Evolutionary conservation across 2,797 vertebrate genomes (phyloP), one percentile per base, ranked within the genome.

Genomic region (Lagorchestes hirsutus): DNA sequence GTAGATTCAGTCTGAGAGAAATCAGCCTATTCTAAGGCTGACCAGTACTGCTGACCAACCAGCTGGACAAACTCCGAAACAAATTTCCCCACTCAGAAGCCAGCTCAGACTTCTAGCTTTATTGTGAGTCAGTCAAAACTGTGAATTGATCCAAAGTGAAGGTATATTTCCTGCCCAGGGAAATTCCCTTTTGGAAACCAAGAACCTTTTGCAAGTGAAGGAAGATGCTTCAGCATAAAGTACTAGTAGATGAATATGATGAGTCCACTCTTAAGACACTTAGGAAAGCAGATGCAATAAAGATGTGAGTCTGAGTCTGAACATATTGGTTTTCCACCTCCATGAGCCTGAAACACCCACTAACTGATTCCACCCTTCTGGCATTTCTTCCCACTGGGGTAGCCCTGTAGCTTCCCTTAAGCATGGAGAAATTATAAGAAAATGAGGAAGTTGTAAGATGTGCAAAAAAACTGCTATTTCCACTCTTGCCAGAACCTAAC

Each of bases 261-360:
- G 27, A 97, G 54, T 22, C 1, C 40, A 82, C 31, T 1, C 5
- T 24, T 58, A 54, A 52, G 46, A n/a, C 28, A 57, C 62, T 82
- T 9, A 18, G 93, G 56, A 57, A 56, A 10, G 3, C 0, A 46
- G 31, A 82, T 62, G 90, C 14, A 90, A 87, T 46, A 82, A 93
- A 57, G 90, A 82, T 90, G 62, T 14, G 22, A 4, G 2, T 9
- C 28, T 40, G 1, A 58, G 82, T 91, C 28, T 34, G 40, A 4
- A 57, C 59, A 90, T 22, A 46, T 34, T 82, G 40, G 27, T n/a
- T 96, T 97, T 82, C 57, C 58, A 9, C 50, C 56, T 93, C 93
- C 16, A 95, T 90, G 40, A 96, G 28, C 67, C 92, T 34, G 40
- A 96, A 93, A 93, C n/a, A 92, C 28, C 55, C 40, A 92, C 40